Evolutionary conservation across 1,140 invertebrate species (phyloP).

Genomic region (Eciton burchellii): DNA sequence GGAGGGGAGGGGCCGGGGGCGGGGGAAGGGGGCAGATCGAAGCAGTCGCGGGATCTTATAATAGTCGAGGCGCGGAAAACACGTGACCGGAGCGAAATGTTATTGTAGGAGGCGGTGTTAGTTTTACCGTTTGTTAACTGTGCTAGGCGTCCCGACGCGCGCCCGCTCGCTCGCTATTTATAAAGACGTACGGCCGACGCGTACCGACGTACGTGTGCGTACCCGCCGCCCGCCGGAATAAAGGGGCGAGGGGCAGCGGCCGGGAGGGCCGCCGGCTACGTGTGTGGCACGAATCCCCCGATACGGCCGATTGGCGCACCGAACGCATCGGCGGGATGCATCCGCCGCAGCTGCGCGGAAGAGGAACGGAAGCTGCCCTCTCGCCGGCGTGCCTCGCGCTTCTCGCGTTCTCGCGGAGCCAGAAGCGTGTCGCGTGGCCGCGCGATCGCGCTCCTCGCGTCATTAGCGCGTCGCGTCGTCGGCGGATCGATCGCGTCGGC

Average conservation of each 20-base stretch:
- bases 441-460: too few relatives aligned
- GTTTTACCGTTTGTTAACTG: constrained; percentile 84
- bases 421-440: too few relatives aligned
- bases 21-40: constrained; percentile 47
- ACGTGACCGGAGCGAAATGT: constrained; percentile 83
- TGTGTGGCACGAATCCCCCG: constrained; percentile 76
- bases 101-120: constrained; percentile 83
- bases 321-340: constrained; percentile 66
- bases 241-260: too few relatives aligned
- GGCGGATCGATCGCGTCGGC: too few relatives aligned
- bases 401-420: constrained; percentile 21
- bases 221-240: constrained; percentile 21
- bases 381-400: constrained; percentile 22
- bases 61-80: constrained; percentile 78
- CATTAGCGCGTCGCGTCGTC: too few relatives aligned
- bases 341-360: constrained; percentile 60
- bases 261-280: constrained; percentile 66
- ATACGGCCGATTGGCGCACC: constrained; percentile 68
- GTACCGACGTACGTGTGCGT: constrained; percentile 65
- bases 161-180: constrained; percentile 81
- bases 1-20: constrained; percentile 34
- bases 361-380: not conserved
- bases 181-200: constrained; percentile 76
- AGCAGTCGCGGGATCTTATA: constrained; percentile 78
- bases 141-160: constrained; percentile 70